phyloP scores from a whole-genome alignment of 2,888 invertebrate genomes.

The Drosophila hawaiiensis region DNA sequence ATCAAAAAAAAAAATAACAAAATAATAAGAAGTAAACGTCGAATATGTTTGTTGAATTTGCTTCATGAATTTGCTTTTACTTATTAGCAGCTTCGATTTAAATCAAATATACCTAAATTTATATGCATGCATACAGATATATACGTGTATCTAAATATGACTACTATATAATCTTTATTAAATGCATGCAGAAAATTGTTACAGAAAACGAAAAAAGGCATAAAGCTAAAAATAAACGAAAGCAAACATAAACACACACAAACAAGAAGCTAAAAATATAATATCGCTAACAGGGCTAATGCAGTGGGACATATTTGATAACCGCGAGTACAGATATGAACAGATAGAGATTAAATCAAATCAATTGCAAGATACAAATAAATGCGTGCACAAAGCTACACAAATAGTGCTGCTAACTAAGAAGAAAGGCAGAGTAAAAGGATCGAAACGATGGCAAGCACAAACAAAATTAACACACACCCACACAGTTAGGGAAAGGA shows the following conservation, averaged over 20 bases:
- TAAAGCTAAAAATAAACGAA: slow-evolving; percentile 9
- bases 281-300: slow-evolving; percentile 15
- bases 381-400: slow-evolving; percentile 42
- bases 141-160: slow-evolving; percentile 48
- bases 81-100: slow-evolving; percentile 77
- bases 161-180: slow-evolving; percentile 76
- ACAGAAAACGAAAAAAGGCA: slow-evolving; percentile 17
- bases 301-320: slow-evolving; percentile 25
- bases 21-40: slow-evolving; percentile 21
- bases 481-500: slow-evolving; percentile 21
- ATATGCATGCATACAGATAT: slow-evolving; percentile 37
- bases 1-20: slow-evolving; percentile 8
- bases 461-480: slow-evolving; percentile 42
- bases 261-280: slow-evolving; percentile 16
- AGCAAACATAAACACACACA: slow-evolving; percentile 12
- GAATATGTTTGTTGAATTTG: slow-evolving; percentile 76
- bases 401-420: slow-evolving; percentile 34
- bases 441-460: slow-evolving; percentile 44
- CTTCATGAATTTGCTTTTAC: slow-evolving; percentile 69
- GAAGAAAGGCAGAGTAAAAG: neutral
- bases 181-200: slow-evolving; percentile 49
- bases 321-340: slow-evolving; percentile 13
- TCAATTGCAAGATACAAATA: slow-evolving; percentile 17
- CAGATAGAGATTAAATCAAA: slow-evolving; percentile 25
- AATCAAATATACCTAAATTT: slow-evolving; percentile 73